Base-by-base conservation (phyloP, 2,888 invertebrate genomes). In the Cheilosia pagana region DNA sequence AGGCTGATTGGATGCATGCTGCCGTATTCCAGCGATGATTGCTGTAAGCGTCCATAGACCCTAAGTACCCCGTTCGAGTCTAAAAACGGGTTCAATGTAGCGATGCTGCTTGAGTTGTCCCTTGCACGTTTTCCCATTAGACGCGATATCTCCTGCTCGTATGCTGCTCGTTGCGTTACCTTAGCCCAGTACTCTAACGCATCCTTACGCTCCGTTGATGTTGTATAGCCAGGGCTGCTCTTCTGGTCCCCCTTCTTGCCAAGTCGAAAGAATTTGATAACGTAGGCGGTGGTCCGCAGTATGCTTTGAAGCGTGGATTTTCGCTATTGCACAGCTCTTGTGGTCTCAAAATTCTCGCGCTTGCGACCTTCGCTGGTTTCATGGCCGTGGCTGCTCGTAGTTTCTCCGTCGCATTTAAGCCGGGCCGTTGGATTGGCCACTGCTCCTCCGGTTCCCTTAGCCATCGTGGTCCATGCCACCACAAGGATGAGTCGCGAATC, bases 1-100 rank as follows among this genome's bases (percentile, higher is more conserved):
- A 72, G 5, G 3, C 62, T 72, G 0, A 19, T 57, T 2, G 28
- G 57, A 57, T 70, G 68, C 16, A 45, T 70, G 19, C 10, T 57
- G 8, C 14, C 3, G 6, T 70, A 70, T 6, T 45, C 45, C 19
- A 57, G 28, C 5, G 43, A 3, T 39, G 70, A 43, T 4, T 55
- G 12, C 23, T 28, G 57, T 14, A 57, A 10, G 10, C 41, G 43
- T 28, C 55, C 68, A 10, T 16, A 23, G 5, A 43, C 43, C 52
- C 53, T 25, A 12, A 43, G 16, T 6, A 68, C 19, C 14, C 16
- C 39, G 5, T 31, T 52, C 2, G 65, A 12, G 23, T 65, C 52
- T 6, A 52, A 8, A 7, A 65, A 52, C 7, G 65, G 65, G 39
- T 41, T 41, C 14, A 60, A 10, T 12, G 21, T 10, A 10, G 25